Conservation (phyloP, 2,797 vertebrate species). For the Neopelma chrysocephalum region DNA sequence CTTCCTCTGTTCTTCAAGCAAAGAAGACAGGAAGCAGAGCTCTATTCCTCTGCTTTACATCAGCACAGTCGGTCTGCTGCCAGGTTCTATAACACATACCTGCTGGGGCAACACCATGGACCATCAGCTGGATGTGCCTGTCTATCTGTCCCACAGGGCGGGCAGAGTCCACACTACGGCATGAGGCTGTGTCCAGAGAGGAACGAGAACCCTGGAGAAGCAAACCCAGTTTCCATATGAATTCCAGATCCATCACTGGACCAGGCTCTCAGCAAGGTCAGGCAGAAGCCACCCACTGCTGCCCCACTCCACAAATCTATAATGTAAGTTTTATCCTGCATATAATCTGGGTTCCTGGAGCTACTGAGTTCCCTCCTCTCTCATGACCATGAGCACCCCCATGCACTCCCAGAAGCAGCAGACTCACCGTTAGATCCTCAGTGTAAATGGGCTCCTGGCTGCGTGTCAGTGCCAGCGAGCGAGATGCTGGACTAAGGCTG, state of each 20-base stretch:
- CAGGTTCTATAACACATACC: constrained; percentile 72
- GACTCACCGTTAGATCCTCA: constrained; percentile 84
- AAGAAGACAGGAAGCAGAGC: neutral
- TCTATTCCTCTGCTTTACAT: neutral
- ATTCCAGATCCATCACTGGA: neutral
- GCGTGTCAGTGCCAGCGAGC: constrained; percentile 86
- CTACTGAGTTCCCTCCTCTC: neutral
- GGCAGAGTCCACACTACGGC: constrained; percentile 78
- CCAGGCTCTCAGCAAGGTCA: neutral
- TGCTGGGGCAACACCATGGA: constrained; percentile 93
- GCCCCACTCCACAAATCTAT: neutral
- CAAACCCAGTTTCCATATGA: neutral
- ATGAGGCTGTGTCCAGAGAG: constrained; percentile 80
- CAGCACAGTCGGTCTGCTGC: neutral
- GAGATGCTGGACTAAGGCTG: constrained; percentile 60
- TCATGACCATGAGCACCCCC: neutral
- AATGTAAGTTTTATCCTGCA: neutral
- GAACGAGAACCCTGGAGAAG: constrained; percentile 83
- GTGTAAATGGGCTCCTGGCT: constrained; percentile 91
- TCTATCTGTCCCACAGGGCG: constrained; percentile 93
- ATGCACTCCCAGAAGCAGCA: neutral
- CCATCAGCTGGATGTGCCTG: constrained; percentile 94
- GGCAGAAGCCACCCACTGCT: neutral
- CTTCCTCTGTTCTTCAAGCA: neutral
- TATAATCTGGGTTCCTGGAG: neutral